Percentiles rank a stretch among this genome's conserved stretches.
phyloP scores from a whole-genome alignment of 2,113 vertebrate genomes.

The Pollimyrus isidori region DNA sequence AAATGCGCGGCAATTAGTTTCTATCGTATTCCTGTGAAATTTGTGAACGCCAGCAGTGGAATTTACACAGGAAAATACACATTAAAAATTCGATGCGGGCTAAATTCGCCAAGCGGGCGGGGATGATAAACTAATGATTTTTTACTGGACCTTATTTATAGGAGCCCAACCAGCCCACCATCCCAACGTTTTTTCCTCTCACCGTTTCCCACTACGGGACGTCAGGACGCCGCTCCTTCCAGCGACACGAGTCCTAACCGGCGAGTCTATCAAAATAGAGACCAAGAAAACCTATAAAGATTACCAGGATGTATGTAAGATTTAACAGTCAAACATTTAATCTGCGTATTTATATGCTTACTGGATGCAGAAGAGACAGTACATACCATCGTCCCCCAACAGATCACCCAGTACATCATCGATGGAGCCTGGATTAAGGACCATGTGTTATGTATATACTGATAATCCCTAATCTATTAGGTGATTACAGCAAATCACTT shows the following conservation, averaged over 20 bases:
- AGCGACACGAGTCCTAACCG: slow-evolving; percentile 22
- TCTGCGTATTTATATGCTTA: not conserved
- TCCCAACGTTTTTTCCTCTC: slow-evolving; percentile 22
- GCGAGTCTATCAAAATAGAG: slow-evolving; percentile 29
- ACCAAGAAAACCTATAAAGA: not conserved
- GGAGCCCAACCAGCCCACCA: not conserved
- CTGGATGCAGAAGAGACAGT: not conserved
- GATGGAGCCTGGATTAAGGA: slow-evolving; percentile 51
- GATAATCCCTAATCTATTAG: too few relatives aligned
- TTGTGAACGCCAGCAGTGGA: too few relatives aligned
- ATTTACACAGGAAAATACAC: too few relatives aligned
- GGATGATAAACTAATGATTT: too few relatives aligned
- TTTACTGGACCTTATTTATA: not conserved
- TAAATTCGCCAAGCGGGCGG: too few relatives aligned
- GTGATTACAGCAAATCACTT: slow-evolving; percentile 22
- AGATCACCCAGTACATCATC: slow-evolving; percentile 63
- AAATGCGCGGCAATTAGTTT: too few relatives aligned
- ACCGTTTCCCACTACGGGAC: slow-evolving; percentile 43
- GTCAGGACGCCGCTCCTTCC: slow-evolving; percentile 10
- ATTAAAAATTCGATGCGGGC: too few relatives aligned
- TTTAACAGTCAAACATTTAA: not conserved
- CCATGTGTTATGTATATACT: not conserved
- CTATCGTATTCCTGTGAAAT: too few relatives aligned
- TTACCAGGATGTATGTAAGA: not conserved
- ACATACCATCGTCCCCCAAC: slow-evolving; percentile 63